Evolutionary conservation across 2,888 invertebrate genomes (phyloP).

Genomic region (Cenopis cana): DNA sequence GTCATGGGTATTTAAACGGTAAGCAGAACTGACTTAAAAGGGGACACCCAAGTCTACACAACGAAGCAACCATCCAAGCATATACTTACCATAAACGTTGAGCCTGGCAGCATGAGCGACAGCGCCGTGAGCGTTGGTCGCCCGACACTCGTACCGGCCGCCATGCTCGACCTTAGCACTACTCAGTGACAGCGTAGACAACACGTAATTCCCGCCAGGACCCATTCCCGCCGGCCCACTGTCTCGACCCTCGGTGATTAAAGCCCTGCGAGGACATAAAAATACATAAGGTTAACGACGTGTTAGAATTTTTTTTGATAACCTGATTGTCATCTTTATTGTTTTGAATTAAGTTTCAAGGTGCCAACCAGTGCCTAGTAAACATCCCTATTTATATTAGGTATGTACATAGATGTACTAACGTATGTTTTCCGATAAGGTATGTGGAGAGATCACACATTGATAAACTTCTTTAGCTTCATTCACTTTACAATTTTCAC

Average conservation of each 20-base stretch:
- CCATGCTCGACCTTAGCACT: slow-evolving; percentile 92
- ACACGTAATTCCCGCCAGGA: slow-evolving; percentile 87
- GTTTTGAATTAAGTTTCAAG: too few species aligned
- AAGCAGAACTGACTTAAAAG: background rate
- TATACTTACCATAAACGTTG: slow-evolving; percentile 89
- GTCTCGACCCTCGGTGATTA: slow-evolving; percentile 76
- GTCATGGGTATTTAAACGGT: too few species aligned
- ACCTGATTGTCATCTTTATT: too few species aligned
- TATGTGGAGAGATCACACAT: too few species aligned
- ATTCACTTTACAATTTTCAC: too few species aligned
- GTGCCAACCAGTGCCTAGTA: too few species aligned
- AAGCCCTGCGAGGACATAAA: slow-evolving; percentile 63
- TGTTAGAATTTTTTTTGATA: too few species aligned
- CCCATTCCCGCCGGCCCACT: slow-evolving; percentile 70
- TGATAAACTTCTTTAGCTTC: too few species aligned
- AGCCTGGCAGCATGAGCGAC: slow-evolving; percentile 90
- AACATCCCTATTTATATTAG: too few species aligned
- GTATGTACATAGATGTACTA: too few species aligned
- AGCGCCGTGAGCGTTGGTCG: slow-evolving; percentile 89
- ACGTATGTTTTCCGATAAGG: too few species aligned
- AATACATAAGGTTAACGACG: too few species aligned
- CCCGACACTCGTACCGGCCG: slow-evolving; percentile 93
- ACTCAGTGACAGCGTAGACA: slow-evolving; percentile 92
- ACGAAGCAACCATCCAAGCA: background rate
- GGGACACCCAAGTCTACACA: background rate